Base-by-base conservation (phyloP, 2,113 vertebrate species). In the Asarcornis scutulata region DNA sequence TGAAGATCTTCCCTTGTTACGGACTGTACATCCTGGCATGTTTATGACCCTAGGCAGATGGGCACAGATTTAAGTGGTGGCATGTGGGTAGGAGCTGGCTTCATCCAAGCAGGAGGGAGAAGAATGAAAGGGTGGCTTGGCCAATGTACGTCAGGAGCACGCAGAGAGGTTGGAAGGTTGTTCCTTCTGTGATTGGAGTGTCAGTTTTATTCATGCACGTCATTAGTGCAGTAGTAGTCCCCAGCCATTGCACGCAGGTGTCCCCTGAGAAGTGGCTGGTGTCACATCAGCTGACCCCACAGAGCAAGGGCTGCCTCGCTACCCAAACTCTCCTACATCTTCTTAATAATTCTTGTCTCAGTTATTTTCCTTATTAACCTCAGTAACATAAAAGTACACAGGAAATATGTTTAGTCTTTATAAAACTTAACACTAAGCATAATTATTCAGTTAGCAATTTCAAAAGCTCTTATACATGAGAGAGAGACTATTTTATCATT, bases 81-180 rank as follows among this genome's bases (percentile, higher is more conserved):
- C 58, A 36, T 62, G n/a, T 46, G 27, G 63, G 63, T 46, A 77
- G 55, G 78, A 4, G 74, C 11, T 23, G 4, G 4, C 14, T 72
- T 60, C 25, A 34, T 31, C 32, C 7, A 6, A 14, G 23, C n/a
- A 72, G 11, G 40, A 2, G 2, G 6, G 8, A 56, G 77, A 71
- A 60, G 46, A 86, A 42, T 68, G 11, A 72, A 64, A 68, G 44
- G 4, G 7, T n/a, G 40, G 26, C 31, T 66, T 40, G 48, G 44
- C 42, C 56, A 76, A 29, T 0, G 0, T 31, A n/a, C 0, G 0
- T 73, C 90, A 83, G 1, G 0, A 15, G 20, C 9, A 2, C 14
- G 13, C 42, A 66, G 17, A 0, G 7, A 81, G 95, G 69, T 2
- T 95, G 77, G 56, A 71, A 89, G 83, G 90, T 66, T 88, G 66